These are phyloP conservation scores for Acropternis orthonyx DNA, from an alignment of 2,797 vertebrate genomes.

Conservation along the genomic window DNA sequence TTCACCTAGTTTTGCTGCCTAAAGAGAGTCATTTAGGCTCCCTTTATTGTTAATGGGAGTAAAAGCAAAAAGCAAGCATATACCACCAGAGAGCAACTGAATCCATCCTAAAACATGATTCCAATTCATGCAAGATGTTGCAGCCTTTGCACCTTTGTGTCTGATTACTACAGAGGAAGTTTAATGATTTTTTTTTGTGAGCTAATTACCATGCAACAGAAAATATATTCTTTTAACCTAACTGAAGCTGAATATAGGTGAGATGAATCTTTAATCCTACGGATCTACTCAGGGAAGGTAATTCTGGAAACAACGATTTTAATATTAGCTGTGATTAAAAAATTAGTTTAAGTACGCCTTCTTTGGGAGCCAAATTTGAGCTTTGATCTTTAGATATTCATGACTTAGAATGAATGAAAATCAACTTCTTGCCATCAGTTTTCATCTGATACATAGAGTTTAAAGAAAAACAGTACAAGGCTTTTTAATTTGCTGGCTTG, in stretches of 20 bases:
- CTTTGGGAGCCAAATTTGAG: conserved; percentile 35
- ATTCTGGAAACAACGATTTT: background rate
- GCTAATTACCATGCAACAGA: background rate
- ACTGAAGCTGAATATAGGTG: background rate
- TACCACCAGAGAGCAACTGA: background rate
- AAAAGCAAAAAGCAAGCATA: background rate
- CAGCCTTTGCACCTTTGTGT: background rate
- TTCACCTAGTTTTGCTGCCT: background rate
- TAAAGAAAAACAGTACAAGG: background rate
- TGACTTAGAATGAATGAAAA: conserved; percentile 19
- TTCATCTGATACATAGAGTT: background rate
- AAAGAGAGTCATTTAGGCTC: background rate
- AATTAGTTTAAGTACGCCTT: background rate
- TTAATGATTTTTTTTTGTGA: background rate
- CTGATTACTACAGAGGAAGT: background rate
- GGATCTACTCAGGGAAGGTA: background rate
- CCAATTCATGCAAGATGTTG: background rate
- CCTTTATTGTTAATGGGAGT: background rate
- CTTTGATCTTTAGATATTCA: conserved; percentile 29
- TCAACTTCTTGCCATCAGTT: background rate
- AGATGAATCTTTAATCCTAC: background rate
- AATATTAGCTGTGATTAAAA: conserved; percentile 17
- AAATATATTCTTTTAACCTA: background rate
- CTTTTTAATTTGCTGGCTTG: background rate
- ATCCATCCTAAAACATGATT: background rate